These are phyloP conservation scores for Leptura quadrifasciata DNA, from an alignment of 2,888 invertebrate genomes.

Conservation along the genomic window DNA sequence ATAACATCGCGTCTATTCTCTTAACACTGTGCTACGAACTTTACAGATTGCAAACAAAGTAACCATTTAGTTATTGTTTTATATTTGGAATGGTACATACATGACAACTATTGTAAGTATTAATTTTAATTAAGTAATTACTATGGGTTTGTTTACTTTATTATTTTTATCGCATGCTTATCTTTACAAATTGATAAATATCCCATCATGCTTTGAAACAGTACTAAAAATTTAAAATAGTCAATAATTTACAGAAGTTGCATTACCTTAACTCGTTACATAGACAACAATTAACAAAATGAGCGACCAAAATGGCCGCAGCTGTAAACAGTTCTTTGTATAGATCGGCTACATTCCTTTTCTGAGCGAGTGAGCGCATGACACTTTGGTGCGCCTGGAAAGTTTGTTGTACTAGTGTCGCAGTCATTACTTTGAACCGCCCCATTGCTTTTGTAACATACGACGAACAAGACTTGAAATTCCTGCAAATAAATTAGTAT, in stretches of 20 bases:
- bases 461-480: constrained; percentile 53
- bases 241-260: constrained; percentile 48
- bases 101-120: constrained; percentile 19
- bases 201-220: constrained; percentile 21
- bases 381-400: constrained; percentile 41
- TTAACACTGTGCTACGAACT: not conserved
- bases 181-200: not conserved
- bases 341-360: constrained; percentile 57
- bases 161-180: constrained; percentile 19
- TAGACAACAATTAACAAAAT: constrained; percentile 63
- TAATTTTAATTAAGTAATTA: not conserved
- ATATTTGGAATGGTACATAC: not conserved
- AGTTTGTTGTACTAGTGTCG: constrained; percentile 60
- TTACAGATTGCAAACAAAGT: not conserved
- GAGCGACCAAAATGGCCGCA: constrained; percentile 64
- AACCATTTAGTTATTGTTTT: not conserved
- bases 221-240: constrained; percentile 16
- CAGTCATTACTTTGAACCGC: constrained; percentile 67
- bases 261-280: constrained; percentile 55
- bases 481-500: constrained; percentile 65
- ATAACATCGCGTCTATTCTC: constrained; percentile 27
- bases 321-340: constrained; percentile 56
- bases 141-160: not conserved
- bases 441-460: constrained; percentile 54
- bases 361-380: constrained; percentile 44